Conservation (phyloP, 2,113 vertebrate species). For the Probosciger aterrimus region DNA sequence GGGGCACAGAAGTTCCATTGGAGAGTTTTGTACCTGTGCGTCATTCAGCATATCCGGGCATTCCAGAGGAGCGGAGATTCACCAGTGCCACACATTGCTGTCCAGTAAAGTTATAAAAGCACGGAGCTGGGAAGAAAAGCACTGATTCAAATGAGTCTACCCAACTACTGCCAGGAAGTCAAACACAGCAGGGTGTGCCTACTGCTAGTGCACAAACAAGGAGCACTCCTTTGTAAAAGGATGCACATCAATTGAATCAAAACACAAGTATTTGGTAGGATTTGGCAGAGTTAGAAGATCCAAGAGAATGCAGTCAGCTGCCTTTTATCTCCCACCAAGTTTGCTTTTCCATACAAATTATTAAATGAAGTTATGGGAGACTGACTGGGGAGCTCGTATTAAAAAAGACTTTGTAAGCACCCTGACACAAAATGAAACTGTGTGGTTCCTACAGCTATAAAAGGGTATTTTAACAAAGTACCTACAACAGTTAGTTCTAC, state of each 20-base stretch:
- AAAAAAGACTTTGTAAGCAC: neutral
- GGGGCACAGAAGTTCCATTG: neutral
- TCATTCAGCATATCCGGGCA: neutral
- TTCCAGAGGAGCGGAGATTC: neutral
- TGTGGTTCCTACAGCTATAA: neutral
- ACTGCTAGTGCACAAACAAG: neutral
- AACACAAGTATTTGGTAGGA: neutral
- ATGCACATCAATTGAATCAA: accelerated
- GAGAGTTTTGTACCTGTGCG: neutral
- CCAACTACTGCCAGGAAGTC: neutral
- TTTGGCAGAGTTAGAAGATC: neutral
- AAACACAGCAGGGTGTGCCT: neutral
- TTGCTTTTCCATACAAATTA: neutral
- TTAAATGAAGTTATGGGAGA: neutral
- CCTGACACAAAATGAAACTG: neutral
- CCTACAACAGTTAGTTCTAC: too few species aligned
- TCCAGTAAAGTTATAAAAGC: neutral
- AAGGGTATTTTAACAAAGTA: neutral
- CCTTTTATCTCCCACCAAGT: neutral
- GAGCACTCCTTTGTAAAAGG: neutral
- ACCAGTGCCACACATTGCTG: accelerated
- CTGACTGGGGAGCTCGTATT: too few species aligned
- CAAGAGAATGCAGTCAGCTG: neutral
- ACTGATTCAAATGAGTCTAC: neutral
- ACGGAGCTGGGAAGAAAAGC: neutral